Evolutionary conservation across 2,888 invertebrate genomes (phyloP), one percentile per base, ranked within the genome.

Genomic region (Amblyteles armatorius): DNA sequence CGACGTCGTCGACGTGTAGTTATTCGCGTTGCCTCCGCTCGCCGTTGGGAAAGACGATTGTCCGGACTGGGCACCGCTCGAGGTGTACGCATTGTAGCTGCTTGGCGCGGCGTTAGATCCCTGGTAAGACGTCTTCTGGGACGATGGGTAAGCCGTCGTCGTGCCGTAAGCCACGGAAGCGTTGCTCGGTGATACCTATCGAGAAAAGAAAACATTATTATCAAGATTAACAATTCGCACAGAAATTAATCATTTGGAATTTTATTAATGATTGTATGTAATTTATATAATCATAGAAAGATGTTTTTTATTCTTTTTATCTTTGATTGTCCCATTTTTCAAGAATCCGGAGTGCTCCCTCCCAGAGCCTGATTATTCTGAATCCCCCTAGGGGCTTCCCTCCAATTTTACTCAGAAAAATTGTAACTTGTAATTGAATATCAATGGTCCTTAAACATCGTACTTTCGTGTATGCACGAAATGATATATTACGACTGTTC

Each of bases 21-120:
- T 94, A 77, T 91, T 93, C 26, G 92, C 94, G 83, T 94, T 95
- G 16, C 95, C 95, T 19, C 95, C 95, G 33, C 94, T 93, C 73
- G 94, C 94, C 90, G 95, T 95, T 86, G 95, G 94, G n/a, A 95
- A 95, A 0, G 95, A 94, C 16, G 95, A 94, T 89, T 95, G 95
- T 81, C 94, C 94, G 7, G 93, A 91, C 79, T 93, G 93, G 16
- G 94, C 94, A 52, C 94, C 94, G 84, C 94, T 94, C 48, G 92
- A 95, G 3, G 95, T 95, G 89, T 95, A 95, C 13, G 94, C 90
- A 65, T 92, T 93, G 84, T 92, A 94, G 72, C 90, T 91, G 79
- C 88, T 92, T 40, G 92, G 89, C 2, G 93, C 90, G 11, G 90
- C 89, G 60, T 90, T 94, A 0, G 94, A 92, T 82, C 94, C 89